A percentile compares a stretch with the other conserved stretches of the same genome.
phyloP scores from a whole-genome alignment of 2,113 vertebrate genomes.

The Forbesichthys agassizii region DNA sequence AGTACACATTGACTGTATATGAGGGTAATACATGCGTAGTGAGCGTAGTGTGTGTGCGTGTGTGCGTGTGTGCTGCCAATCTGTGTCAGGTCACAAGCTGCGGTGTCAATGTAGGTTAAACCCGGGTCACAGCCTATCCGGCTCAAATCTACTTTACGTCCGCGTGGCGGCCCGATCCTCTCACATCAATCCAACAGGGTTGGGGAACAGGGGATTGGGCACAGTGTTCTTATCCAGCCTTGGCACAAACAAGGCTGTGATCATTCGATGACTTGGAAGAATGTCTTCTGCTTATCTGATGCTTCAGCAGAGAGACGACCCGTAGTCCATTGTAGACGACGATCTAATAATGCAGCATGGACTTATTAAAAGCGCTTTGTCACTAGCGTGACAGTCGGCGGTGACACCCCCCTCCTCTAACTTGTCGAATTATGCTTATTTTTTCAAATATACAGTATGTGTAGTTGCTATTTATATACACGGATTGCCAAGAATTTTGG shows the following conservation, averaged over 20 bases:
- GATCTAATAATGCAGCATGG: background rate
- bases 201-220: conserved; percentile 28
- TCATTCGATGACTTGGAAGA: conserved; percentile 1
- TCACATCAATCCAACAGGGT: conserved; percentile 31
- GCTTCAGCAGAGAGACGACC: conserved; percentile 8
- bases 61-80: conserved; percentile 14
- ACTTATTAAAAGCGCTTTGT: background rate
- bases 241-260: conserved; percentile 21
- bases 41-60: background rate
- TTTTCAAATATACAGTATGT: too few species aligned
- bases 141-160: conserved; percentile 35
- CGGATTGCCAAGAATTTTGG: too few species aligned
- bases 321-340: background rate
- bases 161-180: conserved; percentile 47
- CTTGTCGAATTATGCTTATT: too few species aligned
- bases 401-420: too few species aligned
- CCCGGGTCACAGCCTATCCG: conserved; percentile 50
- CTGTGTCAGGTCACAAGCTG: conserved; percentile 41
- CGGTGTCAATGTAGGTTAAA: conserved; percentile 48
- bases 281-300: background rate
- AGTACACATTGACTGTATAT: background rate
- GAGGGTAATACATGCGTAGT: background rate
- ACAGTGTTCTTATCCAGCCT: conserved; percentile 19
- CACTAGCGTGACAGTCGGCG: too few species aligned
- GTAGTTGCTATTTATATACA: too few species aligned